phyloP scores from a whole-genome alignment of 2,888 invertebrate species.

The Strigamia maritima region DNA sequence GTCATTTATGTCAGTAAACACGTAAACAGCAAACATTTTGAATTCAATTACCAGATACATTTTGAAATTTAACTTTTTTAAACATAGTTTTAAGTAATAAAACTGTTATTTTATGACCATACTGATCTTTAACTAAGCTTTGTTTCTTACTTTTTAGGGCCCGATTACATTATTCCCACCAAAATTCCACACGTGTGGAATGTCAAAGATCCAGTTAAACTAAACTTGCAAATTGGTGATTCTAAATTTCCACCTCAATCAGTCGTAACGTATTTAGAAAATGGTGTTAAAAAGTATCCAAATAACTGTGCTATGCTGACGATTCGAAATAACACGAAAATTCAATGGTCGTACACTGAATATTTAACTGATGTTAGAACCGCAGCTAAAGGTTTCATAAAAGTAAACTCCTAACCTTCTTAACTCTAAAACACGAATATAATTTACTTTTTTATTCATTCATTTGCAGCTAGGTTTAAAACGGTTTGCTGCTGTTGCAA shows the following conservation, averaged over 20 bases:
- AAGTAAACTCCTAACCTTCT: background rate
- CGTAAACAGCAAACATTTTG: no score
- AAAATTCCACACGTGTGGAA: background rate
- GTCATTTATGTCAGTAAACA: no score
- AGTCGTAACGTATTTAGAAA: background rate
- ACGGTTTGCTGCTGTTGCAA: constrained; percentile 74
- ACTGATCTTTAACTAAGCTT: no score
- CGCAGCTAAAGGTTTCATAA: background rate
- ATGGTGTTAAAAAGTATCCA: background rate
- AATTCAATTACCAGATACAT: no score
- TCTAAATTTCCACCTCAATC: background rate
- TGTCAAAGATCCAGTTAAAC: background rate
- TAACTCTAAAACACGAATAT: background rate
- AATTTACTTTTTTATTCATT: background rate
- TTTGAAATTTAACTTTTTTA: no score
- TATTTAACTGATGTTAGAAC: background rate
- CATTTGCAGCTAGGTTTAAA: constrained; percentile 69
- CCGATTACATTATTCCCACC: background rate
- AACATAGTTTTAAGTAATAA: no score
- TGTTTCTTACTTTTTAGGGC: background rate
- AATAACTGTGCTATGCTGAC: background rate
- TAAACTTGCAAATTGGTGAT: background rate
- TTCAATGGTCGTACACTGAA: background rate
- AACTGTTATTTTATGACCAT: no score
- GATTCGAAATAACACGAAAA: background rate